These are phyloP conservation scores for Pseudomugil tenellus DNA, from an alignment of 2,797 vertebrate species.

Conservation along the genomic window DNA sequence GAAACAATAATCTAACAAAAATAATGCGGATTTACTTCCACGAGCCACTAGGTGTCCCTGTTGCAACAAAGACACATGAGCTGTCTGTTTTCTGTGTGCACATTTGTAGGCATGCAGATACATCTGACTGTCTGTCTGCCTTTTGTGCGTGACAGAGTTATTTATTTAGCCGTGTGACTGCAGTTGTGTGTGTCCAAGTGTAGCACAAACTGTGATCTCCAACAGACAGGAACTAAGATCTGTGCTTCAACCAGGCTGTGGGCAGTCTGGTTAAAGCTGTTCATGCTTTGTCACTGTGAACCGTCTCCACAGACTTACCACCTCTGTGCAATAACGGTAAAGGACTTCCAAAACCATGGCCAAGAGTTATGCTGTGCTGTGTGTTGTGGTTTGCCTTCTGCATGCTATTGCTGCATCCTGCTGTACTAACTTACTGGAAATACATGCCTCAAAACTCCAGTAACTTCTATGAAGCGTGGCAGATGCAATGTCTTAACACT, in stretches of 20 bases:
- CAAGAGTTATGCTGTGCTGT: conserved; percentile 34
- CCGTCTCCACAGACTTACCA: conserved; percentile 34
- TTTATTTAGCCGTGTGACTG: conserved; percentile 14
- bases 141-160: conserved; percentile 16
- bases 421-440: conserved; percentile 21
- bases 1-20: conserved; percentile 4
- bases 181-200: conserved; percentile 20
- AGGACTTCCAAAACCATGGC: conserved; percentile 31
- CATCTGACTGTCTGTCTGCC: conserved; percentile 10
- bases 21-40: neutral
- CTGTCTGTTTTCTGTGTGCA: neutral
- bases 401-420: conserved; percentile 31
- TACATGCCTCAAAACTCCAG: conserved; percentile 7
- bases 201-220: conserved; percentile 42
- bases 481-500: conserved; percentile 13
- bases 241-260: conserved; percentile 43
- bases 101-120: conserved; percentile 12
- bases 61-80: conserved; percentile 54
- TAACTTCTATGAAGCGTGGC: conserved; percentile 12
- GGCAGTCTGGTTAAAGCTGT: conserved; percentile 60
- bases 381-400: conserved; percentile 53
- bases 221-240: conserved; percentile 76
- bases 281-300: conserved; percentile 69
- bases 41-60: conserved; percentile 73
- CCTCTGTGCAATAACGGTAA: conserved; percentile 38